Percentiles rank a stretch among this genome's conserved stretches.
phyloP scores from a whole-genome alignment of 2,113 vertebrate genomes.

The Gnathonemus echidnorhynchus region DNA sequence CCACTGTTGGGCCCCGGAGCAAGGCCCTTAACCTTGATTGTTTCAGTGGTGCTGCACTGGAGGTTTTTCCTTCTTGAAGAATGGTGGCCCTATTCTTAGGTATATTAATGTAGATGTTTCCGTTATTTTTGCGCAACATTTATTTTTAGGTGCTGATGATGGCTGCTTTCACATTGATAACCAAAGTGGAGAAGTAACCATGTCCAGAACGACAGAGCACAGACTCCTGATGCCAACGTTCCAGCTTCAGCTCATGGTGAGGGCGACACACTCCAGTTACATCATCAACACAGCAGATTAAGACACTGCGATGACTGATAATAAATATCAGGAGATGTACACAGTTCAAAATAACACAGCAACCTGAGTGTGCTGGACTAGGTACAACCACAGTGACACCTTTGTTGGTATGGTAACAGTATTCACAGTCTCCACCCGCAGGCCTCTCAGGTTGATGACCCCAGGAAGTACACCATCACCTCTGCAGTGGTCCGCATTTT shows the following conservation, averaged over 20 bases:
- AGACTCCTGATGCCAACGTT: conserved; percentile 43
- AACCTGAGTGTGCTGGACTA: not conserved
- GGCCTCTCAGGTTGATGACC: conserved; percentile 66
- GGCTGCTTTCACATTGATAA: conserved; percentile 56
- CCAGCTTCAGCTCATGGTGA: conserved; percentile 61
- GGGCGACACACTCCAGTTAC: not conserved
- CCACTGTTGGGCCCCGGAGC: too few species aligned
- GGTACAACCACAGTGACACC: not conserved
- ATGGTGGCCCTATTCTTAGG: not conserved
- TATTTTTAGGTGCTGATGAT: conserved; percentile 43
- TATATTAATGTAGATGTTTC: not conserved
- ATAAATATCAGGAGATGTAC: not conserved
- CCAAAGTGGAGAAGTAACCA: conserved; percentile 46
- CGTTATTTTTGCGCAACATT: not conserved
- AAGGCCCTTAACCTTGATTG: not conserved
- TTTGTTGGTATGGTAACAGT: not conserved
- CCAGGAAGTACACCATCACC: conserved; percentile 65
- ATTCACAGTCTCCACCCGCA: conserved; percentile 27
- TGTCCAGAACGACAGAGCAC: conserved; percentile 41
- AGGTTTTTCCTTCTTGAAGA: not conserved
- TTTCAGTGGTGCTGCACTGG: not conserved
- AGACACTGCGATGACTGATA: not conserved
- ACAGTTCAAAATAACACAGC: not conserved
- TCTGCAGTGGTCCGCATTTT: conserved; percentile 56
- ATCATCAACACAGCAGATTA: not conserved